Conservation (phyloP, 2,113 vertebrate species). For the Anoura caudifer region DNA sequence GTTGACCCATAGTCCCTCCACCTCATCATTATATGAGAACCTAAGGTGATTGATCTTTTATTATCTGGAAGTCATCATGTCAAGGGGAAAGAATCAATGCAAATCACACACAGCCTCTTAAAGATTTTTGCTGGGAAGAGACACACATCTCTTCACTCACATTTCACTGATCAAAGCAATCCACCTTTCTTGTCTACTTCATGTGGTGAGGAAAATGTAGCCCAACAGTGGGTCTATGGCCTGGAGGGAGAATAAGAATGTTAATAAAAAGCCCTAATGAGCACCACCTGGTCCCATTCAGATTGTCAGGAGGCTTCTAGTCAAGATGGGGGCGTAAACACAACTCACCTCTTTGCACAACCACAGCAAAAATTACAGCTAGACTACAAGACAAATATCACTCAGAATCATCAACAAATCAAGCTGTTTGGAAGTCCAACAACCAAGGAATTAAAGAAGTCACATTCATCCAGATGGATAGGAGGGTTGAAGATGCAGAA, state of each 20-base stretch:
- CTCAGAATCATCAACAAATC: too few relatives aligned
- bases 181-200: neutral
- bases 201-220: neutral
- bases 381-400: too few relatives aligned
- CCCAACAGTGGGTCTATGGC: neutral
- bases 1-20: neutral
- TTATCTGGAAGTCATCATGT: neutral
- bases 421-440: too few relatives aligned
- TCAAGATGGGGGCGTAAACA: too few relatives aligned
- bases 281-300: neutral
- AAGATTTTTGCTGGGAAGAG: neutral
- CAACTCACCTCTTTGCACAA: too few relatives aligned
- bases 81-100: neutral
- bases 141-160: neutral
- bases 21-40: neutral
- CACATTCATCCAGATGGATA: too few relatives aligned
- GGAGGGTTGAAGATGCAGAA: too few relatives aligned
- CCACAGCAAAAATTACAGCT: too few relatives aligned
- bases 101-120: neutral
- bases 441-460: too few relatives aligned
- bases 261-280: neutral
- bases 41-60: neutral
- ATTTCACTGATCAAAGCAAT: neutral
- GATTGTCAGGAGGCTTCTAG: neutral
- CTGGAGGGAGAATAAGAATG: neutral